Conservation (phyloP, 2,888 invertebrate genomes). For the Tetanocera ferruginea region DNA sequence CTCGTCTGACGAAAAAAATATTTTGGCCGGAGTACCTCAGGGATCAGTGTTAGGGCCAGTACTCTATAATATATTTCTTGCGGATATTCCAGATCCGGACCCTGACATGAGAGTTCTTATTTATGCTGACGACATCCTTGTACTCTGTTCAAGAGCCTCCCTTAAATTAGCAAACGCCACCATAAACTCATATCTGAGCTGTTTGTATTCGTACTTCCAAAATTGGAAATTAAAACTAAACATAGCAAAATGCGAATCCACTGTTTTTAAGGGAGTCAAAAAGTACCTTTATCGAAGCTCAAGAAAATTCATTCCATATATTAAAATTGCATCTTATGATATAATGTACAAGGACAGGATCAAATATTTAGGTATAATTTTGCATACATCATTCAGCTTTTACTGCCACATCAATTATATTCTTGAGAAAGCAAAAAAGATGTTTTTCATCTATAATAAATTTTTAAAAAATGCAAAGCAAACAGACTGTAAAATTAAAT, state of each 20-base stretch:
- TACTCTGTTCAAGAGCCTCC: neutral
- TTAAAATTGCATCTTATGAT: neutral
- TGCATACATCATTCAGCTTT: neutral
- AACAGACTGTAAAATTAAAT: too few relatives aligned
- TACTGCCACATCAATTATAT: neutral
- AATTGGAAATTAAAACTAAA: neutral
- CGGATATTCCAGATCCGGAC: slow-evolving; percentile 10
- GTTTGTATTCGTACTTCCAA: neutral
- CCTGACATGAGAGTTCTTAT: neutral
- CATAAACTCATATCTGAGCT: neutral
- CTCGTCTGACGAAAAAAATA: neutral
- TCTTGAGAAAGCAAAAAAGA: neutral
- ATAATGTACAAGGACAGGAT: neutral
- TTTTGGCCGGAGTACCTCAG: slow-evolving; percentile 7
- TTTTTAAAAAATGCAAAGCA: too few relatives aligned
- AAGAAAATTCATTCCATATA: neutral
- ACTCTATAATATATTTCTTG: neutral
- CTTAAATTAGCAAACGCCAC: neutral
- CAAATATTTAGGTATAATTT: neutral
- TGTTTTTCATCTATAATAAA: neutral
- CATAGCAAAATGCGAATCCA: neutral
- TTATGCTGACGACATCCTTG: neutral
- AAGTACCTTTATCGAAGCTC: neutral
- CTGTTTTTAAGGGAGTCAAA: neutral
- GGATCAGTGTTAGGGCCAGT: slow-evolving; percentile 6